These are phyloP conservation scores for Lithosia quadra DNA, from an alignment of 2,888 invertebrate species.

Conservation along the genomic window DNA sequence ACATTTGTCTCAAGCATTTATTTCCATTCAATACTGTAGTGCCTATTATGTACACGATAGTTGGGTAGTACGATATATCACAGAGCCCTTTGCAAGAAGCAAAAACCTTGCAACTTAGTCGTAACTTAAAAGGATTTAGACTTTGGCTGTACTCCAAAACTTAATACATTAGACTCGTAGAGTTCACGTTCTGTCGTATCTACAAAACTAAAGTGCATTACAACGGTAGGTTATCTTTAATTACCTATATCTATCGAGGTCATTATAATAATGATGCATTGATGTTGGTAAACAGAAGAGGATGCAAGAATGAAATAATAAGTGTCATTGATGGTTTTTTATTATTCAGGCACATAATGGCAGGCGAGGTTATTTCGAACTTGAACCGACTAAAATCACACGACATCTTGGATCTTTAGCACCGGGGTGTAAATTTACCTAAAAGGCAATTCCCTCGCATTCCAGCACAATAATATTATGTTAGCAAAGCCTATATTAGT, in stretches of 20 bases:
- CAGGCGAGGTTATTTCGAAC: no score
- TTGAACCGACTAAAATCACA: no score
- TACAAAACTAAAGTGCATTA: no score
- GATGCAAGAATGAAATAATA: neutral
- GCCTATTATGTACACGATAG: constrained; percentile 6
- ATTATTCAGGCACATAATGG: neutral
- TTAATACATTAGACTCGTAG: neutral
- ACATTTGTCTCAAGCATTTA: constrained; percentile 9
- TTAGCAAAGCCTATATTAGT: no score
- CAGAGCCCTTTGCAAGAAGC: neutral
- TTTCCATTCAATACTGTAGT: neutral
- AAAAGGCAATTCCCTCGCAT: no score
- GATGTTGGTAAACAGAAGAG: neutral
- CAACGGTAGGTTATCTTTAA: constrained; percentile 16
- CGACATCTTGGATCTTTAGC: no score
- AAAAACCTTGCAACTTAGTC: constrained; percentile 11
- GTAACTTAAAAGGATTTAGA: constrained; percentile 19
- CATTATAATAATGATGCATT: constrained; percentile 10
- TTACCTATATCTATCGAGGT: constrained; percentile 22
- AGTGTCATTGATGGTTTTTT: neutral
- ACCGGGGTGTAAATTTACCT: no score
- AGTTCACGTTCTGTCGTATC: neutral
- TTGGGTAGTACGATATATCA: neutral
- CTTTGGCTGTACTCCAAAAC: constrained; percentile 17
- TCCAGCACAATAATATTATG: no score